Evolutionary conservation across 2,797 vertebrate species (phyloP), one percentile per base, ranked within the genome.

Genomic region (Crax fasciolata): DNA sequence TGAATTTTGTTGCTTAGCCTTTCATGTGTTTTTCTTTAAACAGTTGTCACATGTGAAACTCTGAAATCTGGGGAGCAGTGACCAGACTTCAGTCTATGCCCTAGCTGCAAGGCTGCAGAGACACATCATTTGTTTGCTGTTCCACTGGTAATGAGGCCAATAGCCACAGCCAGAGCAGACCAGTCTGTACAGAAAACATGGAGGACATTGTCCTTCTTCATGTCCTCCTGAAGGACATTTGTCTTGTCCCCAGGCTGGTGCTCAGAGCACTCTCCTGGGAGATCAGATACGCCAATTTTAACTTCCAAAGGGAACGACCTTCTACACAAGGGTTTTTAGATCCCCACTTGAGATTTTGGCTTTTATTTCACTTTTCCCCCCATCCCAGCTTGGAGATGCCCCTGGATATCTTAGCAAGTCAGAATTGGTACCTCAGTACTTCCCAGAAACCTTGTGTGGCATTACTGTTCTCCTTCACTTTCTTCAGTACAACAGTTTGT

Each of bases 381-480:
- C 10, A n/a, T 10, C 3, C 15, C 11, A 27, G 11, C 30, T 24
- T 7, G 0, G 32, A 73, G 28, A 8, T 78, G 23, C 8, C 21
- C 35, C 21, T 48, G 27, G 25, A 48, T 74, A 11, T 27, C 39
- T 54, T 48, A 32, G 12, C 6, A 30, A 54, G 28, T 44, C 27
- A 59, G 30, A 74, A 63, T 10, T 10, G 25, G 25, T 41, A 63
- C 24, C 44, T 70, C 19, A 2, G 9, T 55, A 30, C n/a, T 74
- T 70, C 24, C 48, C 48, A 51, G n/a, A 87, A 87, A 27, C 30
- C 32, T 30, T 38, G 20, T 2, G 28, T 71, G 24, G 5, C n/a
- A n/a, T 41, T 71, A 15, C 24, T 75, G 14, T 35, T 84, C 63
- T 55, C 21, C 21, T 71, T 61, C 10, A 9, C 4, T 71, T 80